Percentiles rank a stretch among this genome's conserved stretches.
These are phyloP conservation scores for Sialis lutaria DNA, from an alignment of 2,888 invertebrate genomes.

Conservation along the genomic window DNA sequence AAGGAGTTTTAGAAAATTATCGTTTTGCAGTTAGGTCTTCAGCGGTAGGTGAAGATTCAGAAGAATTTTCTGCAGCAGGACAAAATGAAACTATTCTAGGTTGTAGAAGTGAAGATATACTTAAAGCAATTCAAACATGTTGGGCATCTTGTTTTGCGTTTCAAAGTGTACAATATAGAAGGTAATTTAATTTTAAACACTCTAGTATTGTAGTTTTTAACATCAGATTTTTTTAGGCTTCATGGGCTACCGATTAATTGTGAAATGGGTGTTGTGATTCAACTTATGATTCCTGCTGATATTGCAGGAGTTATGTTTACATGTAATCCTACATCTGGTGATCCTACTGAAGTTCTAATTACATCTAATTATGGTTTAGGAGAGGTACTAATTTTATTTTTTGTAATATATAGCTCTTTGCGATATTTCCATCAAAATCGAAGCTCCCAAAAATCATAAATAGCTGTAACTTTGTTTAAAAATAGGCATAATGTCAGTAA, in stretches of 20 bases:
- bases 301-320: slow-evolving; percentile 70
- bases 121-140: slow-evolving; percentile 45
- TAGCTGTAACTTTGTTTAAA: slow-evolving; percentile 2
- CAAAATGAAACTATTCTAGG: slow-evolving; percentile 69
- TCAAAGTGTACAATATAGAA: slow-evolving; percentile 61
- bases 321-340: slow-evolving; percentile 53
- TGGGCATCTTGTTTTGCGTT: slow-evolving; percentile 71
- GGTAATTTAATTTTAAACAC: slow-evolving; percentile 32
- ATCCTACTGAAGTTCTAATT: slow-evolving; percentile 47
- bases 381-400: slow-evolving; percentile 34
- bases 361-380: slow-evolving; percentile 72
- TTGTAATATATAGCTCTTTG: too few relatives aligned
- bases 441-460: not conserved
- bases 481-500: too few relatives aligned
- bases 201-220: too few relatives aligned
- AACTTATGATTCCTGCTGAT: slow-evolving; percentile 53
- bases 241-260: slow-evolving; percentile 50
- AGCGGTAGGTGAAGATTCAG: slow-evolving; percentile 64
- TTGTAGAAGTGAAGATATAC: slow-evolving; percentile 34
- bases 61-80: slow-evolving; percentile 65
- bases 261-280: slow-evolving; percentile 65
- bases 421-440: too few relatives aligned
- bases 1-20: slow-evolving; percentile 18
- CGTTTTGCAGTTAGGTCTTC: slow-evolving; percentile 50
- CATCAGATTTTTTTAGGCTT: slow-evolving; percentile 45